Conservation (phyloP, 2,797 vertebrate species). For the Brachyalestes nurse region DNA sequence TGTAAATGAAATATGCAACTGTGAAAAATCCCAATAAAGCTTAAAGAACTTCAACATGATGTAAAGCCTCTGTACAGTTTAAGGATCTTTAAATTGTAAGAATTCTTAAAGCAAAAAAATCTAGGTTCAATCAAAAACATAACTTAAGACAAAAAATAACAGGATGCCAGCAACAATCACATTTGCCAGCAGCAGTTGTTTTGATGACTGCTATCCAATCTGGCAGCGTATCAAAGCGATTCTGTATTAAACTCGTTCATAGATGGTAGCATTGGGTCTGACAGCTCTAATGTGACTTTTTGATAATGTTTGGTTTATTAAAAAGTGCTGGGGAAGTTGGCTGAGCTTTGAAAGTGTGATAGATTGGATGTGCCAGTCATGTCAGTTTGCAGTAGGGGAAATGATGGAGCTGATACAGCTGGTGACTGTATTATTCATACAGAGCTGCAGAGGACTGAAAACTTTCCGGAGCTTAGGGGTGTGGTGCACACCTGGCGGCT, state of each 20-base stretch:
- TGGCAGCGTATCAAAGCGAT: neutral
- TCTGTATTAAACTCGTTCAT: neutral
- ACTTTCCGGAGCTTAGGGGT: slow-evolving; percentile 35
- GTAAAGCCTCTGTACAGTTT: neutral
- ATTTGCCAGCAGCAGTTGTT: neutral
- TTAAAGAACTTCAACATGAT: neutral
- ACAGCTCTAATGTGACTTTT: slow-evolving; percentile 28
- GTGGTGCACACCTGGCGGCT: slow-evolving; percentile 51
- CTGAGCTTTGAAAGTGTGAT: slow-evolving; percentile 32
- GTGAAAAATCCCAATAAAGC: too few relatives aligned
- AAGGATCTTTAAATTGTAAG: neutral
- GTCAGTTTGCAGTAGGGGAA: slow-evolving; percentile 38
- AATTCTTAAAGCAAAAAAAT: neutral
- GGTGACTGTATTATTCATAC: slow-evolving; percentile 60
- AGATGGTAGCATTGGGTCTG: slow-evolving; percentile 6
- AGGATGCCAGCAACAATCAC: neutral
- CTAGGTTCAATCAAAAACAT: slow-evolving; percentile 23
- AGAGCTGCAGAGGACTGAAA: slow-evolving; percentile 44
- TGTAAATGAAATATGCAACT: too few relatives aligned
- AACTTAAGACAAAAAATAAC: neutral
- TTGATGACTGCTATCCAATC: neutral
- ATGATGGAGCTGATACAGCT: slow-evolving; percentile 50
- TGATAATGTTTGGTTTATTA: slow-evolving; percentile 38
- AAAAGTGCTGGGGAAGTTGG: slow-evolving; percentile 48
- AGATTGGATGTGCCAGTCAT: slow-evolving; percentile 45